A percentile compares a stretch with the other conserved stretches of the same genome.
Conservation (phyloP, 2,888 invertebrate genomes). For the Ceriagrion tenellum region DNA sequence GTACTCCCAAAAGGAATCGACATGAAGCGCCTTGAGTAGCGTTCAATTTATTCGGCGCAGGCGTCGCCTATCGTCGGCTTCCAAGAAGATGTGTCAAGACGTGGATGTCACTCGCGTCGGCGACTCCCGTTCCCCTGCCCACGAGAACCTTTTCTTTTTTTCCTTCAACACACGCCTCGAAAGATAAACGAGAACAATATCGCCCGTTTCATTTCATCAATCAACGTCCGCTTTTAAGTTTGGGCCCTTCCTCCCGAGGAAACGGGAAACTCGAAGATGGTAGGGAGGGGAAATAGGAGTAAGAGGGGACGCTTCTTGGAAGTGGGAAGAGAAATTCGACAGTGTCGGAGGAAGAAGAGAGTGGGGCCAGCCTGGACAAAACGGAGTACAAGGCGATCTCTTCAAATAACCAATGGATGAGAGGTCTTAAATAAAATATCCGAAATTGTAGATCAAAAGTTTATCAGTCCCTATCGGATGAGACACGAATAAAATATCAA, state of each 20-base stretch:
- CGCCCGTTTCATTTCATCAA: slow-evolving; percentile 14
- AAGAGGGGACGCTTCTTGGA: background rate
- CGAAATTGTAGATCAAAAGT: too few relatives aligned
- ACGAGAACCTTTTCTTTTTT: background rate
- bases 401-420: too few relatives aligned
- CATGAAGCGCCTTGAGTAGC: background rate
- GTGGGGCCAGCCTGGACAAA: background rate
- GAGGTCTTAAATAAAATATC: too few relatives aligned
- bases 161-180: background rate
- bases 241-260: background rate
- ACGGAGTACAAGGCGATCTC: background rate
- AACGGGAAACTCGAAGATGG: background rate
- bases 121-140: background rate
- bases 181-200: slow-evolving; percentile 39
- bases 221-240: slow-evolving; percentile 22
- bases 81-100: background rate
- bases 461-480: too few relatives aligned
- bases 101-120: background rate
- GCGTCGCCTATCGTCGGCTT: background rate
- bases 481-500: too few relatives aligned
- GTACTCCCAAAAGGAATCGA: background rate
- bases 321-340: background rate
- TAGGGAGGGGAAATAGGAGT: background rate
- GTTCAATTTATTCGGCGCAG: background rate
- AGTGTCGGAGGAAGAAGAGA: background rate